A percentile compares a stretch with the other conserved stretches of the same genome.
Evolutionary conservation across 35 echinoderm and acorn worm species (phyloP).

Genomic region (Heliocidaris tuberculata): DNA sequence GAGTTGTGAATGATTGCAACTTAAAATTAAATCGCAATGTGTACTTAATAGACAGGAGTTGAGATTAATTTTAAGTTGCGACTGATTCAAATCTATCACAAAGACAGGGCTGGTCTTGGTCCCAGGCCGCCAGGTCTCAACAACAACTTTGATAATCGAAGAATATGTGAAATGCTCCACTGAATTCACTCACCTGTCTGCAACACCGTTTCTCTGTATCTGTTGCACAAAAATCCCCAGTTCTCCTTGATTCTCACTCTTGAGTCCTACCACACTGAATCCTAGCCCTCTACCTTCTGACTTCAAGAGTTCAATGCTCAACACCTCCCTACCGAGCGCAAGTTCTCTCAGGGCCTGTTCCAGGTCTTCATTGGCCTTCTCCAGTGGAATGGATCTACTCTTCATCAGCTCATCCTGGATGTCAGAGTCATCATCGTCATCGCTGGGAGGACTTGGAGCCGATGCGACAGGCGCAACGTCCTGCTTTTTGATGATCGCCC

Average conservation of each 20-base stretch:
- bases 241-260: slow-evolving; percentile 90
- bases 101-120: no score
- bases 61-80: no score
- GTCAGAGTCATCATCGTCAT: slow-evolving; percentile 3
- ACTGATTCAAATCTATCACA: no score
- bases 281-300: slow-evolving; percentile 82
- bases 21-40: no score
- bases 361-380: slow-evolving; percentile 43
- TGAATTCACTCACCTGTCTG: slow-evolving; percentile 70
- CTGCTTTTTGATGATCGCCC: background rate
- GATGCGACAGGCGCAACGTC: slow-evolving; percentile 47
- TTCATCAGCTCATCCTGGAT: background rate
- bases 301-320: slow-evolving; percentile 76
- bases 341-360: slow-evolving; percentile 54
- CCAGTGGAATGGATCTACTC: background rate
- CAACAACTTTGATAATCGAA: no score
- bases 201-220: slow-evolving; percentile 80
- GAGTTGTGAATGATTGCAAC: no score
- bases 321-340: slow-evolving; percentile 81
- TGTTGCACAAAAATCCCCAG: slow-evolving; percentile 97
- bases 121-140: no score
- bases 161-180: no score
- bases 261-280: slow-evolving; percentile 95
- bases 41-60: no score
- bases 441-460: background rate